Base-by-base conservation (phyloP, 2,797 vertebrate species). In the Pelochelys cantorii region DNA sequence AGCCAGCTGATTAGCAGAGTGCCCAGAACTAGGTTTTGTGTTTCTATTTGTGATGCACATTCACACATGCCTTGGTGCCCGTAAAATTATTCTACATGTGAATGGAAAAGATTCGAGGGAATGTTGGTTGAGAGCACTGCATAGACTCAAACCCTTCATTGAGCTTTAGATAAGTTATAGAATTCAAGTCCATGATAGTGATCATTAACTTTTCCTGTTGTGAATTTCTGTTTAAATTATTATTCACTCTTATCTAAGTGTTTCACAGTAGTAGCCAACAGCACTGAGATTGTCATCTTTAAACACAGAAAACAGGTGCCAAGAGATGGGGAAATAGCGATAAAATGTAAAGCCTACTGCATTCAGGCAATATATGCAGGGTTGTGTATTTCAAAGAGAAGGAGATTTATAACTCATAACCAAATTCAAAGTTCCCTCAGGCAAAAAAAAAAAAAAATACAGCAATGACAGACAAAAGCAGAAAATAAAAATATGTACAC, bases 341-440 rank as follows among this genome's bases (percentile, higher is more conserved):
- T 87, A 89, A 83, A 91, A 78, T 10, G 22, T 3, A 3, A 3
- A 13, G 10, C 68, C 54, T 86, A 62, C 1, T 81, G 84, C 57
- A 83, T 87, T 17, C 60, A 83, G 11, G 1, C 25, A 86, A 87
- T 84, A 60, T 42, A 56, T 14, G 7, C 88, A 68, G 48, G 6
- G 5, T 0, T 5, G 1, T 6, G 0, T 11, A 29, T 74, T 65
- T 37, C 2, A 56, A 15, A 62, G 42, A 68, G 53, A 27, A n/a
- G 52, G 2, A 62, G 2, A n/a, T 29, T 23, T 15, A 60, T 52
- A 48, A 65, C n/a, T 54, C 29, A 29, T 83, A 78, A 34, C 8
- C 27, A 27, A 71, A 60, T 34, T 23, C 53, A 80, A 2, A 74
- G 10, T 4, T 62, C 22, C 60, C 1, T 53, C 74, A 68, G 78